phyloP scores from a whole-genome alignment of 2,113 vertebrate genomes.

The human region DNA sequence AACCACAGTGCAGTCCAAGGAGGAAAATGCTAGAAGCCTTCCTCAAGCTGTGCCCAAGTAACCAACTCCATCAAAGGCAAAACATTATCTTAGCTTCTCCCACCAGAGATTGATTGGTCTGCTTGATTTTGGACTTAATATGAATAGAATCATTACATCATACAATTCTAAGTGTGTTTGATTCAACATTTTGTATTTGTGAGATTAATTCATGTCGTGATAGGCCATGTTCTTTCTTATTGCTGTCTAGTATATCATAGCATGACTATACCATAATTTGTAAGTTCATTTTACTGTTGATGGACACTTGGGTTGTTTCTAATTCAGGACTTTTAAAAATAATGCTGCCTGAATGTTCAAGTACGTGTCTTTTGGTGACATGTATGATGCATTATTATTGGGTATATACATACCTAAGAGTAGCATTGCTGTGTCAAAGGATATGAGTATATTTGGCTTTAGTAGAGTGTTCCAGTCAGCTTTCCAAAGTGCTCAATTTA shows the following conservation, averaged over 20 bases:
- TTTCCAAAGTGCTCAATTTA: not conserved
- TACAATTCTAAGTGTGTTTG: not conserved
- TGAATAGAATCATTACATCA: not conserved
- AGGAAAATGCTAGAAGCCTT: not conserved
- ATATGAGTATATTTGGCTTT: not conserved
- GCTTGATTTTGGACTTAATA: constrained; percentile 2
- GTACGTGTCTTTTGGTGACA: not conserved
- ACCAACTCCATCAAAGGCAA: not conserved
- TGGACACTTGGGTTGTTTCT: not conserved
- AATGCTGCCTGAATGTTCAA: not conserved
- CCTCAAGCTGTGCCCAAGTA: not conserved
- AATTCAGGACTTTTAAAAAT: not conserved
- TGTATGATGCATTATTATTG: not conserved
- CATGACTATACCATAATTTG: not conserved
- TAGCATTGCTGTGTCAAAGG: not conserved
- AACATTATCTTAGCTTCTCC: not conserved
- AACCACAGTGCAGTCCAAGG: not conserved
- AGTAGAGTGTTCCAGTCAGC: not conserved
- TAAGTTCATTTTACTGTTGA: not conserved
- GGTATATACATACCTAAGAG: not conserved
- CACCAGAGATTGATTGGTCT: not conserved
- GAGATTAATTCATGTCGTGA: not conserved
- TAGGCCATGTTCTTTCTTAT: not conserved
- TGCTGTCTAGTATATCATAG: not conserved
- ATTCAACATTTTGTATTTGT: not conserved